phyloP scores from a whole-genome alignment of 2,888 invertebrate genomes.

The Eristalinus aeneus region DNA sequence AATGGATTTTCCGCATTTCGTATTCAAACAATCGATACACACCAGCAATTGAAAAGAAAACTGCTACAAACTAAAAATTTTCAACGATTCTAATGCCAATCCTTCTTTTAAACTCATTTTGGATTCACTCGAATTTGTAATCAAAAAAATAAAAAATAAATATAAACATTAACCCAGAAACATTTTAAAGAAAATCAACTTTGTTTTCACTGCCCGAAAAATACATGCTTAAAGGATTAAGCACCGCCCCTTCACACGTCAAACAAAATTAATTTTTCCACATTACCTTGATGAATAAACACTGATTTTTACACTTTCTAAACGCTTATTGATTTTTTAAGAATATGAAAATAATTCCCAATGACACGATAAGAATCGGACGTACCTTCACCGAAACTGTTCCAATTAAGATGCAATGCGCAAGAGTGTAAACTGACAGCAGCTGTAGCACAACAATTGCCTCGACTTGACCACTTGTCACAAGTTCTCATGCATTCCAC shows the following conservation, averaged over 20 bases:
- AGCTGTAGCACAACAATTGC: constrained; percentile 31
- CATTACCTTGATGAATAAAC: neutral
- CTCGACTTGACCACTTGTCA: constrained; percentile 27
- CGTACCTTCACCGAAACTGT: neutral
- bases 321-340: neutral
- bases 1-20: neutral
- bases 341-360: neutral
- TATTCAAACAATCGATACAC: neutral
- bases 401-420: constrained; percentile 38
- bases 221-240: neutral
- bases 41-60: neutral
- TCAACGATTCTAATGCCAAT: neutral
- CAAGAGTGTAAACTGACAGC: constrained; percentile 53
- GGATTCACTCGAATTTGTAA: neutral
- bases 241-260: neutral
- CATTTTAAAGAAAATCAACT: neutral
- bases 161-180: too few species aligned
- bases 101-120: neutral
- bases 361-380: neutral
- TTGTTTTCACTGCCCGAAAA: neutral
- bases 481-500: neutral
- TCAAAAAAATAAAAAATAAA: neutral
- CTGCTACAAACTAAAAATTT: neutral
- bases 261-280: neutral
- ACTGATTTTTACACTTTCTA: neutral